Evolutionary conservation across 2,888 invertebrate species (phyloP).

Genomic region (Lasioglossum leucozonium): DNA sequence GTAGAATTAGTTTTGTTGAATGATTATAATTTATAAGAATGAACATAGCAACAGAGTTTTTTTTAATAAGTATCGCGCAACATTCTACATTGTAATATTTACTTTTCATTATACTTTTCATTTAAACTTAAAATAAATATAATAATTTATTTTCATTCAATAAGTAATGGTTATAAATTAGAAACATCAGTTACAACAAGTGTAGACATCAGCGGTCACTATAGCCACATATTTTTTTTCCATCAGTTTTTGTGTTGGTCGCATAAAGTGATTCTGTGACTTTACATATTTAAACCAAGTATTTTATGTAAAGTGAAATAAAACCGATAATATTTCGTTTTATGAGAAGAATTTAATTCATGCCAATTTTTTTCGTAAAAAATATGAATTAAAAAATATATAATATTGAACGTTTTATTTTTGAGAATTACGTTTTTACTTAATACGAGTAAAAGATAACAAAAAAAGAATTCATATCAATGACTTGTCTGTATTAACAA

Average conservation of each 20-base stretch:
- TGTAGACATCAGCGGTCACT: neutral
- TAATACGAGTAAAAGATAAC: neutral
- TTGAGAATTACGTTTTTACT: neutral
- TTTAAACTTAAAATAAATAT: neutral
- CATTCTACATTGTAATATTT: conserved; percentile 1
- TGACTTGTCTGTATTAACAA: neutral
- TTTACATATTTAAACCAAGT: neutral
- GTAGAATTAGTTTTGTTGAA: neutral
- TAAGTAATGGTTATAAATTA: neutral
- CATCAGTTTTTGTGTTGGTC: neutral
- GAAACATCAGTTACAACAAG: neutral
- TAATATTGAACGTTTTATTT: neutral
- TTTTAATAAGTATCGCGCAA: neutral
- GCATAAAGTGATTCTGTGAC: neutral
- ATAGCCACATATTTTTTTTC: too few relatives aligned
- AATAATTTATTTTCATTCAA: neutral
- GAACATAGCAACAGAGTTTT: neutral
- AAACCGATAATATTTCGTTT: neutral
- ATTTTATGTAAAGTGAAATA: neutral
- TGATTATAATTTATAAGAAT: neutral
- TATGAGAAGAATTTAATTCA: neutral
- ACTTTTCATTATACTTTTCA: neutral
- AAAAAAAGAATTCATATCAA: neutral
- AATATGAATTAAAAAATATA: neutral
- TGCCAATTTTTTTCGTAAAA: neutral